Evolutionary conservation across 1,140 invertebrate species (phyloP).

Genomic region (Drosophila teissieri): DNA sequence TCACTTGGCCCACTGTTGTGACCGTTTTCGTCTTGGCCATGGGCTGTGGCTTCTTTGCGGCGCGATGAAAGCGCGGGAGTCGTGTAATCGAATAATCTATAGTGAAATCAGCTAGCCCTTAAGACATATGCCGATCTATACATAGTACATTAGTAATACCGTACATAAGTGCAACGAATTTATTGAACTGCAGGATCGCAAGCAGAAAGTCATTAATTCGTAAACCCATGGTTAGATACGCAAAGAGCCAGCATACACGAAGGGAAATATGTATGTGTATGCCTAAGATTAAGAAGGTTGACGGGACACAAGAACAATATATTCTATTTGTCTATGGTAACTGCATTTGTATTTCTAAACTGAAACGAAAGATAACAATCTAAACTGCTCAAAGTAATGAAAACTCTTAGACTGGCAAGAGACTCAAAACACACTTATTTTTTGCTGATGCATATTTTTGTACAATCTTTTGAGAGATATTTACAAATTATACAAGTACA

Average conservation of each 20-base stretch:
- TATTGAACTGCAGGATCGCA: constrained; percentile 49
- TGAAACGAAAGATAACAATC: constrained; percentile 32
- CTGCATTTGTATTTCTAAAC: constrained; percentile 29
- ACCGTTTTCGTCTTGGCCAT: constrained; percentile 83
- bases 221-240: constrained; percentile 35
- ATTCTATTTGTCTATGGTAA: constrained; percentile 49
- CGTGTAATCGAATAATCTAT: constrained; percentile 48
- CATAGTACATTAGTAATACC: constrained; percentile 32
- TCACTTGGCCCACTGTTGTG: constrained; percentile 84
- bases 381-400: constrained; percentile 64
- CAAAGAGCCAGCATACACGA: background rate
- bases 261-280: background rate
- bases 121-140: constrained; percentile 40
- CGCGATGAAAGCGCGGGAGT: constrained; percentile 67
- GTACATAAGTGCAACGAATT: constrained; percentile 60
- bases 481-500: constrained; percentile 62
- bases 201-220: constrained; percentile 65
- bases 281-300: constrained; percentile 61
- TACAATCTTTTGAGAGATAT: constrained; percentile 56
- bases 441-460: constrained; percentile 60
- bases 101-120: constrained; percentile 64
- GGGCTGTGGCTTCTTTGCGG: constrained; percentile 83
- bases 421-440: constrained; percentile 56
- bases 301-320: constrained; percentile 81
- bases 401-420: constrained; percentile 75